A percentile compares a stretch with the other conserved stretches of the same genome.
Evolutionary conservation across 2,797 vertebrate genomes (phyloP).

Genomic region (Iguana delicatissima): DNA sequence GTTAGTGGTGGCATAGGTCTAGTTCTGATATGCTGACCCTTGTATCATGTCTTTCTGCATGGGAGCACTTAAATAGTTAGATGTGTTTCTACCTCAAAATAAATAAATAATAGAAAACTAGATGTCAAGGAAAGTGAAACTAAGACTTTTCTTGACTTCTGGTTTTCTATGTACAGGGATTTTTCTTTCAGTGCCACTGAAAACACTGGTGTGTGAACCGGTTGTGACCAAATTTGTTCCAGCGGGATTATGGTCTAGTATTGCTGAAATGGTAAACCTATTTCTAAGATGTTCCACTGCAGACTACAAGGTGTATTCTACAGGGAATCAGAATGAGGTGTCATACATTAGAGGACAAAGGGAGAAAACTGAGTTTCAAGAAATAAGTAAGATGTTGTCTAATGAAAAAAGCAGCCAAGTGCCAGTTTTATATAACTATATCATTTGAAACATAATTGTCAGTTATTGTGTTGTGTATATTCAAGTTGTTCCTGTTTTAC

Average conservation of each 20-base stretch:
- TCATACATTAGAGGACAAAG: not conserved
- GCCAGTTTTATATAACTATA: not conserved
- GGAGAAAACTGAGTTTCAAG: conserved; percentile 42
- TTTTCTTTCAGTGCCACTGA: not conserved
- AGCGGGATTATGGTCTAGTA: not conserved
- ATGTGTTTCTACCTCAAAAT: not conserved
- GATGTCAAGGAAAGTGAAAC: not conserved
- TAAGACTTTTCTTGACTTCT: not conserved
- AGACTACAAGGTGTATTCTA: not conserved
- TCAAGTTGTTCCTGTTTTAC: too few relatives aligned
- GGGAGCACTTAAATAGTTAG: not conserved
- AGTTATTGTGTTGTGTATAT: not conserved
- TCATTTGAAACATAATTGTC: not conserved
- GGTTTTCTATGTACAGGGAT: not conserved
- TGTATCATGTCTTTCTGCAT: not conserved
- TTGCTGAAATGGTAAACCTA: not conserved
- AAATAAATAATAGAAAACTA: not conserved
- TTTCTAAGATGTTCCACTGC: not conserved
- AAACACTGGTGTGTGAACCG: not conserved
- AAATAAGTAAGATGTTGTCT: fast-evolving
- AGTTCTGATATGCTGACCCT: not conserved
- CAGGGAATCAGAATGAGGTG: not conserved
- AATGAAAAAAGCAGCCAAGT: not conserved
- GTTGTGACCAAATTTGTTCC: not conserved
- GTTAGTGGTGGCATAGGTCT: not conserved